phyloP scores from a whole-genome alignment of 2,888 invertebrate species.

The Trissolcus brochymenae region DNA sequence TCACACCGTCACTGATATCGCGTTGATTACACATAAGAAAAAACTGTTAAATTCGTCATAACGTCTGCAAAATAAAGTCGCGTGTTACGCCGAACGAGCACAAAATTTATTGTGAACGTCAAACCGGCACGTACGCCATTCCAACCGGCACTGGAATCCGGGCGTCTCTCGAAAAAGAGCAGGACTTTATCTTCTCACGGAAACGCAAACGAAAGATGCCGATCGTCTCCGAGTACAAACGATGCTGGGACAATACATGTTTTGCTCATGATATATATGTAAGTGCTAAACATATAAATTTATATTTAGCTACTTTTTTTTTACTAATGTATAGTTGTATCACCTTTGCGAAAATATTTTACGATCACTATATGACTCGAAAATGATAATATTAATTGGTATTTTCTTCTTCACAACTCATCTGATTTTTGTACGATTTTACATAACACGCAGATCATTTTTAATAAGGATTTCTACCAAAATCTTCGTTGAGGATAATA shows the following conservation, averaged over 20 bases:
- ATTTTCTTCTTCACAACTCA: too few species aligned
- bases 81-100: slow-evolving; percentile 52
- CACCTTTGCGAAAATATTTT: background rate
- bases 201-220: slow-evolving; percentile 56
- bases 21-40: slow-evolving; percentile 26
- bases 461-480: too few species aligned
- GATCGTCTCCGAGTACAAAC: slow-evolving; percentile 50
- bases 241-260: slow-evolving; percentile 48
- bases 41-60: slow-evolving; percentile 50
- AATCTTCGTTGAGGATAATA: too few species aligned
- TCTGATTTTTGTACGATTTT: too few species aligned
- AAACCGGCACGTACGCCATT: slow-evolving; percentile 62
- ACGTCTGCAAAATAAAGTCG: slow-evolving; percentile 37
- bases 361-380: background rate
- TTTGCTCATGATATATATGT: slow-evolving; percentile 44
- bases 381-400: background rate
- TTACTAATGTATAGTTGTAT: slow-evolving; percentile 42
- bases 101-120: slow-evolving; percentile 45
- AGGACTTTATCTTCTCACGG: slow-evolving; percentile 58
- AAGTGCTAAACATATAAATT: slow-evolving; percentile 21
- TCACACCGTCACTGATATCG: slow-evolving; percentile 20
- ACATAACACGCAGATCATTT: too few species aligned
- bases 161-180: slow-evolving; percentile 46
- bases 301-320: slow-evolving; percentile 50
- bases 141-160: slow-evolving; percentile 62